Evolutionary conservation across 2,888 invertebrate genomes (phyloP), one percentile per base, ranked within the genome.

Genomic region (Altica lythri): DNA sequence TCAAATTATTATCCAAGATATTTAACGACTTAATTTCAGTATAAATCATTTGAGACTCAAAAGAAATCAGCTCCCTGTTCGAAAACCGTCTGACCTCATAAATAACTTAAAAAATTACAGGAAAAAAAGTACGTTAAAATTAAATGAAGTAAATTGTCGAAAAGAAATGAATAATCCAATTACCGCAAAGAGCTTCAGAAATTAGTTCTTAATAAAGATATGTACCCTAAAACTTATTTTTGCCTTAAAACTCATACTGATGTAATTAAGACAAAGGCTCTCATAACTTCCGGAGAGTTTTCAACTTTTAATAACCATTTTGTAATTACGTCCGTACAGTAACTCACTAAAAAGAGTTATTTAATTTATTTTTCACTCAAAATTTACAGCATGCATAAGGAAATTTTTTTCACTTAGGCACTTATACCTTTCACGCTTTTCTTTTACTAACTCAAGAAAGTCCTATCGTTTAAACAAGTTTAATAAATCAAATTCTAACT

Each of bases 191-290:
- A 18, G 22, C 49, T 53, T 42, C 40, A 51, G 29, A 44, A 55
- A 58, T 55, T 54, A 58, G 49, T 55, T 55, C 38, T 53, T 55
- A 55, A 58, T 55, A 58, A 58, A 58, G 58, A 58, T 55, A 58
- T 58, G 45, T 53, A 46, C 46, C 51, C 32, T 8, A 38, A 40
- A 55, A 55, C 43, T 55, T 50, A 57, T 53, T 53, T 53, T 45
- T 27, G 12, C 34, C 10, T 27, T 34, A 53, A 53, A 53, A 49
- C 53, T 53, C 35, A 46, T 46, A 29, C 49, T 53, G 53, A 57
- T 53, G 57, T 57, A 53, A 57, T 57, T 50, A 46, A 53, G 53
- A 57, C 53, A 46, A 53, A 53, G 35, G 48, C 38, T 49, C 53
- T 44, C 51, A 51, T 55, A 57, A 34, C 47, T 57, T 45, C 34